phyloP scores from a whole-genome alignment of 2,797 vertebrate genomes.

The Gobio occitaniae region DNA sequence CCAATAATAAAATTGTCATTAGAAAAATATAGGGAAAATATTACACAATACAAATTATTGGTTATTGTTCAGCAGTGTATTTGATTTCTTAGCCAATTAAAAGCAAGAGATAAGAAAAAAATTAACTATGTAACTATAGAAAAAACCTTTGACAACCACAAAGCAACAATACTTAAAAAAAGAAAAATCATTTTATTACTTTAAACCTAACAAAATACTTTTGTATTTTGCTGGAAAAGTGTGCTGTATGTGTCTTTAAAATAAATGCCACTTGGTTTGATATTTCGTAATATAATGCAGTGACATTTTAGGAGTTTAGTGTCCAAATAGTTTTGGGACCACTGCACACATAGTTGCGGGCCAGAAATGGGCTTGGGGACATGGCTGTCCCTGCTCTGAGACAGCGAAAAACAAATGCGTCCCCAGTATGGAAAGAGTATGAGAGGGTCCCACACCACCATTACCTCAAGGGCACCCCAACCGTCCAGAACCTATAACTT shows the following conservation, averaged over 20 bases:
- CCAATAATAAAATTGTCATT: background rate
- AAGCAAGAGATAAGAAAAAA: background rate
- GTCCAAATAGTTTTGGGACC: slow-evolving; percentile 33
- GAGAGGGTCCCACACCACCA: slow-evolving; percentile 21
- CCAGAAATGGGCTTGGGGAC: slow-evolving; percentile 21
- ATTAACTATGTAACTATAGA: background rate
- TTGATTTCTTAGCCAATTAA: background rate
- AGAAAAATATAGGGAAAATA: background rate
- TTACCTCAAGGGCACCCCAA: slow-evolving; percentile 8
- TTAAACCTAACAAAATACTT: background rate
- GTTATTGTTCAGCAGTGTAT: background rate
- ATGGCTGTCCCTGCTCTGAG: slow-evolving; percentile 15
- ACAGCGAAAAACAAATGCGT: background rate
- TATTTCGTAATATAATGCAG: background rate
- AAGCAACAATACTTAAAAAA: too few relatives aligned
- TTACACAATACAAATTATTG: background rate
- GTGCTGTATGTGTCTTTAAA: background rate
- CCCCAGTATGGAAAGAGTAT: background rate
- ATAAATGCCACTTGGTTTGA: slow-evolving; percentile 21
- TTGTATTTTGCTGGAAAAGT: background rate
- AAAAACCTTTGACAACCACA: background rate
- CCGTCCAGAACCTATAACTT: slow-evolving; percentile 1
- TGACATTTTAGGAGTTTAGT: slow-evolving; percentile 24
- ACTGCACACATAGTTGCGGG: background rate
- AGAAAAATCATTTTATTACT: background rate